A percentile compares a stretch with the other conserved stretches of the same genome.
These are phyloP conservation scores for Pedionomus torquatus DNA, from an alignment of 2,113 vertebrate genomes.

Conservation along the genomic window DNA sequence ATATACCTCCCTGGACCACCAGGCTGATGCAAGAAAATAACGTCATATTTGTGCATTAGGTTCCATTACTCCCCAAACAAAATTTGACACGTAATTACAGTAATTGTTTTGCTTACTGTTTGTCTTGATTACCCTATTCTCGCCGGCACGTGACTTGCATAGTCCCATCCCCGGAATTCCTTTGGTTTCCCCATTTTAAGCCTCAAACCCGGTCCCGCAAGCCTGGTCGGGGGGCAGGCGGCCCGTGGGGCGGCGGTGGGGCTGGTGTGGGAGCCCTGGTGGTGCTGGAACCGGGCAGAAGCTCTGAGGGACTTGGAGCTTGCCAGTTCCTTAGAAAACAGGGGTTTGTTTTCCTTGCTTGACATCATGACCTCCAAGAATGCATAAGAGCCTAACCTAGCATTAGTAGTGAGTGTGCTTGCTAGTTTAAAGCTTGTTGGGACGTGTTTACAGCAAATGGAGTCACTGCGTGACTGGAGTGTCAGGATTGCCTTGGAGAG, in stretches of 20 bases:
- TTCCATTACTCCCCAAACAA: conserved; percentile 58
- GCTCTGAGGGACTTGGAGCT: not conserved
- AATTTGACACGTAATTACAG: conserved; percentile 47
- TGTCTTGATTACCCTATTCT: conserved; percentile 39
- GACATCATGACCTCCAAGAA: not conserved
- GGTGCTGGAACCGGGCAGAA: not conserved
- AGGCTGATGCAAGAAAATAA: conserved; percentile 64
- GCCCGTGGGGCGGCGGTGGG: rapidly evolving
- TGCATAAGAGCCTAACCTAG: not conserved
- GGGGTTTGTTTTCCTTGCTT: conserved; percentile 3
- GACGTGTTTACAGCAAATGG: not conserved
- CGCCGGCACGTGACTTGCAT: not conserved
- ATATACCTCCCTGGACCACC: conserved; percentile 61
- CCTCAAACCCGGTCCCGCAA: not conserved
- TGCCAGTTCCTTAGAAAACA: not conserved
- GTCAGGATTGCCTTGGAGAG: not conserved
- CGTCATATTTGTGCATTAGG: conserved; percentile 58
- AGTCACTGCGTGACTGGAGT: not conserved
- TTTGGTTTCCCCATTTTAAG: not conserved
- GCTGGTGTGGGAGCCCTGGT: rapidly evolving
- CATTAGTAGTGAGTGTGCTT: not conserved
- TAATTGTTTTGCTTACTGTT: conserved; percentile 47
- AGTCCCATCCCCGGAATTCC: not conserved
- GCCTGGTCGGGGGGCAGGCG: rapidly evolving
- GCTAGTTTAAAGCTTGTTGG: not conserved